Evolutionary conservation across 2,113 vertebrate species (phyloP).

Genomic region (Capreolus pygargus): DNA sequence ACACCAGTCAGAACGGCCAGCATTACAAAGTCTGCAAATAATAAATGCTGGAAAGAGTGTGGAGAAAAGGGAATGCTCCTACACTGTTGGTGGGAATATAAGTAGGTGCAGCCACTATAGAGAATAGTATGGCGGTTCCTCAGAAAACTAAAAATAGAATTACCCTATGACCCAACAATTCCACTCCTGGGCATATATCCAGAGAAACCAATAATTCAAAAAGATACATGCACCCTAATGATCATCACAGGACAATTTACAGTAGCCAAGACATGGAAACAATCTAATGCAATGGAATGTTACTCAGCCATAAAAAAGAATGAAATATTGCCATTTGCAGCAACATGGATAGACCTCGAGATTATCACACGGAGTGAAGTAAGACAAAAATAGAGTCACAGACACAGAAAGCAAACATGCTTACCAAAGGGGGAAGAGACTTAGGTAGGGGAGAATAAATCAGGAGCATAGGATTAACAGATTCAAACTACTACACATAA

Average conservation of each 20-base stretch:
- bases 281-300: not conserved
- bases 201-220: not conserved
- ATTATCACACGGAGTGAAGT: not conserved
- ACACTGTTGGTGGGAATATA: not conserved
- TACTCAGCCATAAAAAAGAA: not conserved
- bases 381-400: not conserved
- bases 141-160: not conserved
- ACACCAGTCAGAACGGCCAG: not conserved
- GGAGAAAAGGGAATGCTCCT: not conserved
- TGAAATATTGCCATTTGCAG: not conserved
- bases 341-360: not conserved
- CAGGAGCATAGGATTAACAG: not conserved
- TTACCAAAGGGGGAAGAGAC: not conserved
- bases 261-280: not conserved
- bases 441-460: not conserved
- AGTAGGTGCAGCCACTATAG: not conserved
- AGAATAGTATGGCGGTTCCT: not conserved
- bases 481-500: not conserved
- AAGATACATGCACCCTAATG: not conserved
- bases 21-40: not conserved
- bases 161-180: not conserved
- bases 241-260: not conserved
- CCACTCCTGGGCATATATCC: not conserved
- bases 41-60: not conserved
- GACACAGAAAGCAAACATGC: not conserved